Evolutionary conservation across 2,888 invertebrate species (phyloP), one percentile per base, ranked within the genome.

Genomic region (Epinotia brunnichana): DNA sequence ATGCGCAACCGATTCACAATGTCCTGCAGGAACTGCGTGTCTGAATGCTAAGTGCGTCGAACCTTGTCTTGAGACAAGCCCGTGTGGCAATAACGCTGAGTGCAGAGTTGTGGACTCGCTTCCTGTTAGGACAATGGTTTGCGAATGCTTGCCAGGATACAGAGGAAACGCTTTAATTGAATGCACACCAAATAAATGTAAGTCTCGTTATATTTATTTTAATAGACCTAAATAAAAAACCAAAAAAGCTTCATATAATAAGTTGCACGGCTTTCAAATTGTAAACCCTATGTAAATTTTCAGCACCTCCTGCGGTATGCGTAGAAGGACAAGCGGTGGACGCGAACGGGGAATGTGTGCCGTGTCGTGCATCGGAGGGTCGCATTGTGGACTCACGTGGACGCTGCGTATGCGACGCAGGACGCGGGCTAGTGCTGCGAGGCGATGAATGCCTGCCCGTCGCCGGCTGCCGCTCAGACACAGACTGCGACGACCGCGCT

Each of bases 91-190:
- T 1, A 97, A 97, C 82, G 96, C 97, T 0, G 94, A 95, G 73
- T 98, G 98, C 83, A 95, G 95, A 75, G 96, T 97, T 2, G 90
- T 97, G 44, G 96, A 98, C 83, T 97, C 98, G 0, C 91, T 95
- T 64, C 97, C 98, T 11, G 96, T 98, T 0, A 94, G 97, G 83
- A 98, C 98, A 10, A 97, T 98, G 96, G 95, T 97, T 75, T 98
- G 98, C 83, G 96, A 97, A 87, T 98, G 98, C 85, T 85, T 96
- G 59, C 96, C 96, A 48, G 98, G 97, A 74, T 97, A 96, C 85
- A 95, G 95, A 88, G 98, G 98, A 85, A 97, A 98, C 85, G 98
- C 98, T 21, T 96, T 97, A 10, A 94, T 96, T 11, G 95, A 96
- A 83, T 98, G 98, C 83, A 87, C 83, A 75, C 86, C 90, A 13